Conservation (phyloP, 64 coral and sea anemone species). For the Stichodactyla helianthus region DNA sequence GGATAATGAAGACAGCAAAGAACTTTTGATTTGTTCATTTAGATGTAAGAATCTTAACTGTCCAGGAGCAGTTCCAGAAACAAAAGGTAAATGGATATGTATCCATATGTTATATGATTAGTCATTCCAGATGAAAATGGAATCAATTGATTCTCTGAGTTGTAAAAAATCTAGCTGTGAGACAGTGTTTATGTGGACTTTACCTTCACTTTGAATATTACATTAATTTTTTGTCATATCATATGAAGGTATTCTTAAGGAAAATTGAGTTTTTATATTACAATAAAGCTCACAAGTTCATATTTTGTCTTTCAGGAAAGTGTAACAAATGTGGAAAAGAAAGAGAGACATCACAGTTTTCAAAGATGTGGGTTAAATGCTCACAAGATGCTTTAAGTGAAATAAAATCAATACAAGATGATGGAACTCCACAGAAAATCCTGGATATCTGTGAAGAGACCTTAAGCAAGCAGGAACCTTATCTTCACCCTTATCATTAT, state of each 20-base stretch:
- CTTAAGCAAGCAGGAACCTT: constrained; percentile 37
- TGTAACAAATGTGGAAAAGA: neutral
- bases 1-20: constrained; percentile 36
- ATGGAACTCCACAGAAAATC: constrained; percentile 12
- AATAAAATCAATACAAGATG: constrained; percentile 41
- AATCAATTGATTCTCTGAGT: too few relatives aligned
- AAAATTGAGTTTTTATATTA: too few relatives aligned
- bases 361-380: neutral
- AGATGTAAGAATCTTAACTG: constrained; percentile 50
- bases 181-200: too few relatives aligned
- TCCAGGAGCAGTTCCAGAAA: constrained; percentile 26
- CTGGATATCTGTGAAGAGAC: constrained; percentile 56
- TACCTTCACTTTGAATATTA: too few relatives aligned
- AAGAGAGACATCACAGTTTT: neutral
- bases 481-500: constrained; percentile 60
- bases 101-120: too few relatives aligned
- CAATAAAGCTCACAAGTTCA: neutral
- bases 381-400: constrained; percentile 41
- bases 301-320: neutral
- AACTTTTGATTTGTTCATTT: constrained; percentile 53
- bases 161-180: too few relatives aligned
- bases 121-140: too few relatives aligned
- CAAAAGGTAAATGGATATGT: neutral
- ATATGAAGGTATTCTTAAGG: too few relatives aligned
- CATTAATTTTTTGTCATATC: too few relatives aligned